Evolutionary conservation across 2,113 vertebrate genomes (phyloP), one percentile per base, ranked within the genome.

Genomic region (Muntiacus muntjak): DNA sequence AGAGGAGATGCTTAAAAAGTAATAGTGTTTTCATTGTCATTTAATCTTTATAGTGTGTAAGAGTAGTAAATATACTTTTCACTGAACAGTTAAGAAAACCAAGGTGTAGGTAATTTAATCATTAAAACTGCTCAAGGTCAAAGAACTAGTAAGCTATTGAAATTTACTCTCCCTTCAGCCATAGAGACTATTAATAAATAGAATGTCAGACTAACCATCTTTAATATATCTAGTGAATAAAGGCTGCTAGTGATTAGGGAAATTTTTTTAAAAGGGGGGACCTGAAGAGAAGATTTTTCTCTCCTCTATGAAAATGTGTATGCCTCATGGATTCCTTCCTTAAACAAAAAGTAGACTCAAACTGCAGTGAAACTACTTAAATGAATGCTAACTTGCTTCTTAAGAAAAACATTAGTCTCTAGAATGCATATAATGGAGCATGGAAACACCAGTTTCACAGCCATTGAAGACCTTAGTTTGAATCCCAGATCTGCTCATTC

Each of bases 41-140:
- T 92, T 85, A 47, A 91, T 85, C 74, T 45, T 96, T 78, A 88
- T 50, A 83, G 50, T 11, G 58, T 79, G 36, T n/a, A 85, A 86
- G 2, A 26, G 74, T 47, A 57, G 28, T 11, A 50, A n/a, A 83
- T 60, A 81, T 54, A 36, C 45, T 83, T 96, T 76, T 81, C 91
- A 85, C 17, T 96, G 50, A 95, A 55, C 60, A 97, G 88, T 67
- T 62, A 86, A 86, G 47, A 93, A 97, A 95, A 83, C 33, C 33
- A 76, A 87, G 40, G 60, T 86, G 7, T 7, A 64, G 25, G 74
- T 25, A 83, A 83, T 30, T 71, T 93, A 60, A 64, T 74, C 55
- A 58, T 43, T 40, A 33, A 33, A 91, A 84, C 36, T 85, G 78
- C 11, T 82, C 50, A 88, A 97, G 60, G 60, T 91, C 58, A 86